Percentiles rank a stretch among this genome's conserved stretches.
Conservation (phyloP, 1,140 invertebrate species). For the Philotrypesis tridentata region DNA sequence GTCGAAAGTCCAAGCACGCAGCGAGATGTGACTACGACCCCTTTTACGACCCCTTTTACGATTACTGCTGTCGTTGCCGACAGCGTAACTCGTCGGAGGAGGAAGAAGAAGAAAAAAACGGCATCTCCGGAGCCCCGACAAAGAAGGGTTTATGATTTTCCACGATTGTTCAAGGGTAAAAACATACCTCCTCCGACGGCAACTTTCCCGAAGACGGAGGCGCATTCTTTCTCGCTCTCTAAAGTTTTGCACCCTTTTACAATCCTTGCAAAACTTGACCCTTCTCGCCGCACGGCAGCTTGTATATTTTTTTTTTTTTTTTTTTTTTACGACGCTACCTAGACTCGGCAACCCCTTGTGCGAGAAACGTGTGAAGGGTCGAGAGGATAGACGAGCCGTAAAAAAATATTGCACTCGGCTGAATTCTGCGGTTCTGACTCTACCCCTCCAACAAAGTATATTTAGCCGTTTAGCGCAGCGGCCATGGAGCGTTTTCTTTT, state of each 20-base stretch:
- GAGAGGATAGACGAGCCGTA: slow-evolving; percentile 45
- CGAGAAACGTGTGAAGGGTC: slow-evolving; percentile 26
- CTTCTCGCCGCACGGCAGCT: slow-evolving; percentile 52
- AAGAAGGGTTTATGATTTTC: slow-evolving; percentile 67
- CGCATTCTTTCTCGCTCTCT: slow-evolving; percentile 19
- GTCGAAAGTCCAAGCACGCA: slow-evolving; percentile 47
- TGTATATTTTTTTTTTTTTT: too few species aligned
- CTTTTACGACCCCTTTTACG: slow-evolving; percentile 59
- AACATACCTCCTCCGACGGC: slow-evolving; percentile 50
- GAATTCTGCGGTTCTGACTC: slow-evolving; percentile 60
- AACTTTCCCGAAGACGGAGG: slow-evolving; percentile 23
- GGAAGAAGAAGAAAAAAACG: slow-evolving; percentile 57
- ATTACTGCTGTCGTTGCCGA: slow-evolving; percentile 6
- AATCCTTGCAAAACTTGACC: slow-evolving; percentile 61
- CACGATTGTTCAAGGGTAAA: slow-evolving; percentile 55
- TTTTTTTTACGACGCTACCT: slow-evolving; percentile 66
- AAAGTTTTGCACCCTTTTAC: slow-evolving; percentile 65
- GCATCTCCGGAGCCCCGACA: slow-evolving; percentile 40
- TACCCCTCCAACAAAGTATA: background rate
- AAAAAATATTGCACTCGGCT: slow-evolving; percentile 62
- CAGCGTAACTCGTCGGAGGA: slow-evolving; percentile 13
- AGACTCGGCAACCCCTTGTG: slow-evolving; percentile 58
- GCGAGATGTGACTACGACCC: background rate
- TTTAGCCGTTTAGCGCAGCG: background rate
- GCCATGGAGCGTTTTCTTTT: background rate